phyloP scores from a whole-genome alignment of 2,797 vertebrate species.

The Pseudomugil tenellus region DNA sequence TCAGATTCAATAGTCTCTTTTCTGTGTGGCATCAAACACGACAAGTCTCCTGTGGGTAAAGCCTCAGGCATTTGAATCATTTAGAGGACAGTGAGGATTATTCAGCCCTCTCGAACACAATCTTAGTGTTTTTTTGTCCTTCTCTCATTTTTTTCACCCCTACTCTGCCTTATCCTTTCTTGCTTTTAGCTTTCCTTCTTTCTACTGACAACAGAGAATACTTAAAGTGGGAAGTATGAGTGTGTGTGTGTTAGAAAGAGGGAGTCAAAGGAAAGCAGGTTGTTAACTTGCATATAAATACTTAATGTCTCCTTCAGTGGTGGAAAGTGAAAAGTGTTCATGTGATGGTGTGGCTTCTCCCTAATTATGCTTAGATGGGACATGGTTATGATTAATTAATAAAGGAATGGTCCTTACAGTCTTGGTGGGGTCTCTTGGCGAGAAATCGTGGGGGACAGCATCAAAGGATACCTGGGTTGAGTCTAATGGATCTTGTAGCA shows the following conservation, averaged over 20 bases:
- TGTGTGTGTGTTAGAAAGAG: slow-evolving; percentile 16
- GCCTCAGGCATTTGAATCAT: slow-evolving; percentile 86
- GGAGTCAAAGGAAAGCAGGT: slow-evolving; percentile 74
- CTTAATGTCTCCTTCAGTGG: slow-evolving; percentile 94
- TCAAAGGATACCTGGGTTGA: slow-evolving; percentile 96
- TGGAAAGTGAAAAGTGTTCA: slow-evolving; percentile 81
- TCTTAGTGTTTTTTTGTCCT: slow-evolving; percentile 42
- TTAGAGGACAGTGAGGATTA: slow-evolving; percentile 49
- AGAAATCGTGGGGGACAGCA: slow-evolving; percentile 90
- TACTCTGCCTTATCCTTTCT: slow-evolving; percentile 35
- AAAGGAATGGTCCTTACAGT: slow-evolving; percentile 90
- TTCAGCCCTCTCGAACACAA: slow-evolving; percentile 46
- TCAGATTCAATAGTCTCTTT: slow-evolving; percentile 53
- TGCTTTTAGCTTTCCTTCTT: slow-evolving; percentile 49
- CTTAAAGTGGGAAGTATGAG: slow-evolving; percentile 51
- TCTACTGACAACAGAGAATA: slow-evolving; percentile 61
- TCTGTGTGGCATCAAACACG: slow-evolving; percentile 81
- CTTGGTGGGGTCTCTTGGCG: slow-evolving; percentile 71
- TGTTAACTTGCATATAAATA: slow-evolving; percentile 95
- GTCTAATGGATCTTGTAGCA: slow-evolving; percentile 93
- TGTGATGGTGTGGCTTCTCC: slow-evolving; percentile 92
- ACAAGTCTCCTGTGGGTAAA: slow-evolving; percentile 83
- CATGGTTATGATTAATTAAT: slow-evolving; percentile 98
- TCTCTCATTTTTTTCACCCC: slow-evolving; percentile 27
- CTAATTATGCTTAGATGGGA: slow-evolving; percentile 97